Evolutionary conservation across 2,888 invertebrate genomes (phyloP), one percentile per base, ranked within the genome.

Genomic region (Mechanitis messenoides): DNA sequence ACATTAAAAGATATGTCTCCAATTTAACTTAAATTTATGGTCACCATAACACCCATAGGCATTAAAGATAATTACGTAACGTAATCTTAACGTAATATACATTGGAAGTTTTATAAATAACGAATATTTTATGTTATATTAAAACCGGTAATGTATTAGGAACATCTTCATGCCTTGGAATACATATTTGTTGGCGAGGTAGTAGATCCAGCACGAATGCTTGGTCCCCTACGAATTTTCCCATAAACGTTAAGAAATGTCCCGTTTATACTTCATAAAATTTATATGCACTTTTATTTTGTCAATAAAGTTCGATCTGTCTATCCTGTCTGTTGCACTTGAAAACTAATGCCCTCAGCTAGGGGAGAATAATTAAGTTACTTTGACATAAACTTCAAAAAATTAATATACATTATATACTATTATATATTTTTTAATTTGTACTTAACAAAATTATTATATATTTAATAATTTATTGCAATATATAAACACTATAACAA

Each of bases 231-330:
- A 73, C 74, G 73, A 82, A 79, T 79, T 80, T 76, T 77, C 77
- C 72, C 86, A 87, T 88, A 87, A 88, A 87, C 77, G 83, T 74
- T 75, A 71, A 79, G 81, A 83, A 83, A 85, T 81, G 81, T 74
- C 76, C 75, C 83, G 81, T 87, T 89, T 84, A 87, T 87, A 86
- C 87, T 81, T 83, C 87, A 89, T 89, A 88, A 88, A 87, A 79
- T 88, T 87, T 87, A 88, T 87, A 87, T 87, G 84, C 87, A 87
- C 77, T 87, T 87, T 88, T 86, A 87, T 87, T 83, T 70, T 78
- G 71, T 77, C 84, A 78, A 86, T 87, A 88, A 89, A 87, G 75
- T 84, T 86, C 83, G 85, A 87, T 86, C 81, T 83, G 80, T 83
- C 83, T 83, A 82, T 80, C 78, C 79, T 80, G 82, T 84, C 77